A percentile compares a stretch with the other conserved stretches of the same genome.
phyloP scores from a whole-genome alignment of 2,113 vertebrate species.

The Mobula hypostoma region DNA sequence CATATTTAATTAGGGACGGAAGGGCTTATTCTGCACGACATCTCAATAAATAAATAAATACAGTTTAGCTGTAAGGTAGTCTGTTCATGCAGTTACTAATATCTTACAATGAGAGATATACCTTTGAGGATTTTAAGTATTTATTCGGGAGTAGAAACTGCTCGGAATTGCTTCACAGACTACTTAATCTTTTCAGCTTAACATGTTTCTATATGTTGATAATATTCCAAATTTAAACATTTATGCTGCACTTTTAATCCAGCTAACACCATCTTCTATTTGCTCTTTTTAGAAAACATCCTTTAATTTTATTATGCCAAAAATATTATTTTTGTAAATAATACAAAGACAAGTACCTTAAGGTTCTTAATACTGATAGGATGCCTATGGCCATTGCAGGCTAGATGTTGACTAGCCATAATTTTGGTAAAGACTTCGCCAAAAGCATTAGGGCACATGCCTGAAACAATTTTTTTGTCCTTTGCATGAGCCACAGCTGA shows the following conservation, averaged over 20 bases:
- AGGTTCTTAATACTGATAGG: neutral
- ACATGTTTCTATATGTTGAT: neutral
- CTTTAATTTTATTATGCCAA: neutral
- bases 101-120: slow-evolving; percentile 45
- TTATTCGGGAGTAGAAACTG: slow-evolving; percentile 43
- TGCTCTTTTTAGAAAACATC: neutral
- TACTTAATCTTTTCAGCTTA: neutral
- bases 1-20: slow-evolving; percentile 47
- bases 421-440: neutral
- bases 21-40: too few relatives aligned
- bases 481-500: neutral
- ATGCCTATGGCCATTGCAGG: neutral
- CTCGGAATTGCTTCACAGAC: slow-evolving; percentile 29
- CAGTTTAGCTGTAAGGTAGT: slow-evolving; percentile 42
- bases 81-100: slow-evolving; percentile 44
- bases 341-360: neutral
- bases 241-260: neutral
- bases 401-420: neutral
- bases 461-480: neutral
- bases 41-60: too few relatives aligned
- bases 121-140: slow-evolving; percentile 47
- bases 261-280: neutral
- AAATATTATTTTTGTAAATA: neutral
- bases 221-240: neutral
- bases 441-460: neutral